Evolutionary conservation across 1,140 invertebrate species (phyloP).

Genomic region (Psilanteris sp.): DNA sequence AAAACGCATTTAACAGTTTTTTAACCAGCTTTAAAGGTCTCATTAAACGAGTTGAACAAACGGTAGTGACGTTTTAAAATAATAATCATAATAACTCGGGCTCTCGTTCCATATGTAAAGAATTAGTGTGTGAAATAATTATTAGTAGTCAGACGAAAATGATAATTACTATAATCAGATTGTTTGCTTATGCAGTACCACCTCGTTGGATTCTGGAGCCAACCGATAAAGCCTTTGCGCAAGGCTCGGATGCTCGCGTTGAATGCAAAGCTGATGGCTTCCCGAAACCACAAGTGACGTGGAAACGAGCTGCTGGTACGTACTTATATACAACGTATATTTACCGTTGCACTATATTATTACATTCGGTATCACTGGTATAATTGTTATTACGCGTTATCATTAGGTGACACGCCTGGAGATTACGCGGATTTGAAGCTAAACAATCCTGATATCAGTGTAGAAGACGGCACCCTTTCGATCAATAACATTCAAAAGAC

Average conservation of each 20-base stretch:
- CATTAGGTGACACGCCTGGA: slow-evolving; percentile 89
- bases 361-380: too few species aligned
- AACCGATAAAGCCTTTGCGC: slow-evolving; percentile 95
- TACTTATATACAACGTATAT: too few species aligned
- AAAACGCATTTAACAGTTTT: too few species aligned
- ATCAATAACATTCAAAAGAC: slow-evolving; percentile 94
- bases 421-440: slow-evolving; percentile 95
- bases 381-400: too few species aligned
- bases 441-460: slow-evolving; percentile 92
- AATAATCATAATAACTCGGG: too few species aligned
- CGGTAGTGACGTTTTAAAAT: too few species aligned
- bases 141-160: slow-evolving; percentile 12
- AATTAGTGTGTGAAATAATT: slow-evolving; percentile 23
- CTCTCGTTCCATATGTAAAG: slow-evolving; percentile 56
- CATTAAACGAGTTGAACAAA: too few species aligned
- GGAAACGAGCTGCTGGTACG: slow-evolving; percentile 96
- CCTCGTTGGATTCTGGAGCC: slow-evolving; percentile 98
- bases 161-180: slow-evolving; percentile 48
- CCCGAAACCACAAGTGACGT: slow-evolving; percentile 94
- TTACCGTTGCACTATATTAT: too few species aligned
- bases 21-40: too few species aligned
- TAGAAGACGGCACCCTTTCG: slow-evolving; percentile 93
- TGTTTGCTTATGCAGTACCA: slow-evolving; percentile 86
- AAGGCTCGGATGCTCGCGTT: slow-evolving; percentile 93
- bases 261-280: slow-evolving; percentile 98